These are phyloP conservation scores for Prinia subflava DNA, from an alignment of 2,113 vertebrate genomes.

Conservation along the genomic window DNA sequence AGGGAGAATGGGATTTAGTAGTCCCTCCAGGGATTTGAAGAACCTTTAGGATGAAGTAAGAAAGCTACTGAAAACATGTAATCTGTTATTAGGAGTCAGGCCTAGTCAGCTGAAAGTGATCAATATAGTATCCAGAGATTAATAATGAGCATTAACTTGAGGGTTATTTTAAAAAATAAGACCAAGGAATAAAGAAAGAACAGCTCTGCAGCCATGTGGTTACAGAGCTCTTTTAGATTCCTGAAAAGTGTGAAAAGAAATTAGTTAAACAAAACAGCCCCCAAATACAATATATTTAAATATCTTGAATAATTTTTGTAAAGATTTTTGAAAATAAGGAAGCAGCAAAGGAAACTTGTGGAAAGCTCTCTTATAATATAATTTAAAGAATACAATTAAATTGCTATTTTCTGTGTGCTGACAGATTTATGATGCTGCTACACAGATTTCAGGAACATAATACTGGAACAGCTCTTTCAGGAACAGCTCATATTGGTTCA, in stretches of 20 bases:
- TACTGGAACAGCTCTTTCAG: not conserved
- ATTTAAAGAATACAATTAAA: not conserved
- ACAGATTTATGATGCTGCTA: not conserved
- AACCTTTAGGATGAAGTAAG: not conserved
- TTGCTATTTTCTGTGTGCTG: not conserved
- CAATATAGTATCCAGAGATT: not conserved
- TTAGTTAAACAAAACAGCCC: not conserved
- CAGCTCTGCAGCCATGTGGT: not conserved
- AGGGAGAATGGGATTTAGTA: not conserved
- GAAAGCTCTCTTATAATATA: not conserved
- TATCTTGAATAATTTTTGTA: not conserved
- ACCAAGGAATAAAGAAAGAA: not conserved
- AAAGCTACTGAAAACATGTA: not conserved
- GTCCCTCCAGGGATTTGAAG: not conserved
- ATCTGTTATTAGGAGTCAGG: not conserved
- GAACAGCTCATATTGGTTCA: not conserved
- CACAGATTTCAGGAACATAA: not conserved
- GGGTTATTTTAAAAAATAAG: not conserved
- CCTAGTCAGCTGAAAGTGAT: not conserved
- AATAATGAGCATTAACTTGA: not conserved
- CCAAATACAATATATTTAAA: not conserved
- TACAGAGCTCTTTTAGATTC: not conserved
- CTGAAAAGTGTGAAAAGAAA: not conserved
- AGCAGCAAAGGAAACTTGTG: not conserved
- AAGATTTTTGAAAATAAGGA: not conserved